A percentile compares a stretch with the other conserved stretches of the same genome.
Conservation (phyloP, 1,140 invertebrate genomes). For the Lucilia cuprina region DNA sequence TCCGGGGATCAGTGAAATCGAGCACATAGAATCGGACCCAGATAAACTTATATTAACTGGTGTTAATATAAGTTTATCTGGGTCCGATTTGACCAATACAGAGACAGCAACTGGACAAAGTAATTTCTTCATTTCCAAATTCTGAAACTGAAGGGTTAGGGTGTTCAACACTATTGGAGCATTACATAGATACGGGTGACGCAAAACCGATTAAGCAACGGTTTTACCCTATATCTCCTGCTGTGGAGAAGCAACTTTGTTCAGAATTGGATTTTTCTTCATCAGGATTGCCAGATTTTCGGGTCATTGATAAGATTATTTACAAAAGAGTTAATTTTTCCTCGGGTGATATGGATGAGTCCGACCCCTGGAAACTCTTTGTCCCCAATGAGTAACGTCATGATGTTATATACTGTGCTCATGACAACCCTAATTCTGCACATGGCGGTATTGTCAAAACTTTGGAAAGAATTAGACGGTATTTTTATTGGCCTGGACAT, state of each 20-base stretch:
- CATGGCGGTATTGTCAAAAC: slow-evolving; percentile 30
- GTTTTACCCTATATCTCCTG: background rate
- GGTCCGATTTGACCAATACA: no score
- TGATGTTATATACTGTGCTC: background rate
- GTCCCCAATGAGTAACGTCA: no score
- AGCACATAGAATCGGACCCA: background rate
- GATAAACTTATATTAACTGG: background rate
- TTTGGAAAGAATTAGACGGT: background rate
- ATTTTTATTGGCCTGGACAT: slow-evolving; percentile 16
- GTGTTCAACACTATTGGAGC: background rate
- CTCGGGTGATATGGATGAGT: no score
- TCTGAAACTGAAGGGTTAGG: background rate
- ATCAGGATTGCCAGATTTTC: no score
- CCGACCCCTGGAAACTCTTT: no score
- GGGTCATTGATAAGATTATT: no score
- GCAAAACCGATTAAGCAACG: background rate
- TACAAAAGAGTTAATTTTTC: no score
- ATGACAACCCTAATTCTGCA: background rate
- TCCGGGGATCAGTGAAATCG: background rate
- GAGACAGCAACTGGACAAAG: background rate
- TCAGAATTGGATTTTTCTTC: background rate
- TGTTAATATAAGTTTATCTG: no score
- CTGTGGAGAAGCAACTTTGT: background rate
- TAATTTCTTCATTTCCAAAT: background rate
- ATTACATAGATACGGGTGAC: background rate